These are phyloP conservation scores for Nipponia nippon DNA, from an alignment of 2,113 vertebrate species.

Conservation along the genomic window DNA sequence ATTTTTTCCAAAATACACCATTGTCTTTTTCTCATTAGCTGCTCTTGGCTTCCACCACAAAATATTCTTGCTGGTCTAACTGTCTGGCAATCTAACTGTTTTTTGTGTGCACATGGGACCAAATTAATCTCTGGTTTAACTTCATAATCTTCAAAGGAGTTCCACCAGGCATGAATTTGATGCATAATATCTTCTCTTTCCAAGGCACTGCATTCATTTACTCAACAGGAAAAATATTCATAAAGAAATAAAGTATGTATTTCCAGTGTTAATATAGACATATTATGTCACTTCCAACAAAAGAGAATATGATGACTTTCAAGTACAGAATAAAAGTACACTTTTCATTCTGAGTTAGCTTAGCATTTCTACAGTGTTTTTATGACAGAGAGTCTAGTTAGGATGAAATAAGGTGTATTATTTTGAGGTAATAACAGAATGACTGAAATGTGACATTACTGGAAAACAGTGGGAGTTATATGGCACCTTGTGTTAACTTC, in stretches of 20 bases:
- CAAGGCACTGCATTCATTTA: not conserved
- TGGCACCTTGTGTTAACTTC: not conserved
- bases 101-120: not conserved
- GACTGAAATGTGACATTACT: not conserved
- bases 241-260: not conserved
- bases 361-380: not conserved
- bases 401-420: slow-evolving; percentile 31
- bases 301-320: slow-evolving; percentile 28
- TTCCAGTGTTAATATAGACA: slow-evolving; percentile 2
- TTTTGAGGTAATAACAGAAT: slow-evolving; percentile 30
- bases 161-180: not conserved
- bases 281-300: slow-evolving; percentile 30
- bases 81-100: not conserved
- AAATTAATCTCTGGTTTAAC: not conserved
- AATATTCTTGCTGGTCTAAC: not conserved
- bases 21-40: slow-evolving; percentile 16
- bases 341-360: slow-evolving; percentile 16
- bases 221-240: not conserved
- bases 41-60: not conserved
- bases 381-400: slow-evolving; percentile 20
- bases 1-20: not conserved
- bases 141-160: not conserved
- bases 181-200: not conserved
- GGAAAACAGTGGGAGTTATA: slow-evolving; percentile 11
- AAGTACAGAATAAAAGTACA: not conserved